Percentiles rank a stretch among this genome's conserved stretches.
Conservation (phyloP, 2,797 vertebrate genomes). For the Hydrophis major region DNA sequence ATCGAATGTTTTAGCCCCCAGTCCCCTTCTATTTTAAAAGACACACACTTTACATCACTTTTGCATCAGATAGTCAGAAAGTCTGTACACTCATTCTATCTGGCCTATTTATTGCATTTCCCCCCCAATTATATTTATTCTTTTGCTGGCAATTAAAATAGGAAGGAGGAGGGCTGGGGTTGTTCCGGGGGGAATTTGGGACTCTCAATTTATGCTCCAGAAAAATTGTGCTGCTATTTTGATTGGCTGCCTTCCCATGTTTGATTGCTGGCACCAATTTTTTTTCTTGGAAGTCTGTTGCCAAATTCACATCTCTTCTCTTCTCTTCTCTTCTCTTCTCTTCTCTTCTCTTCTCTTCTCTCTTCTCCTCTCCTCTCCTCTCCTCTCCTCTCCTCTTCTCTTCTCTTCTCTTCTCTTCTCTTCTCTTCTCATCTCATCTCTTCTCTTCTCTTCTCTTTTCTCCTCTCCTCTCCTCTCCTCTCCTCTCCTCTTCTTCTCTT, state of each 20-base stretch:
- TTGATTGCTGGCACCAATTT: too few species aligned
- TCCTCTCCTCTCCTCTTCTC: too few species aligned
- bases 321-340: too few species aligned
- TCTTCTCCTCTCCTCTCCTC: too few species aligned
- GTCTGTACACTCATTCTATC: background rate
- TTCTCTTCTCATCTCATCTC: background rate
- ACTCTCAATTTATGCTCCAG: background rate
- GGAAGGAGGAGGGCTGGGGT: too few species aligned
- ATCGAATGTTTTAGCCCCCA: too few species aligned
- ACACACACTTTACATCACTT: too few species aligned
- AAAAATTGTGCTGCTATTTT: background rate
- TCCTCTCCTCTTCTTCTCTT: too few species aligned
- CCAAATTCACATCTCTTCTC: background rate
- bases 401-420: too few species aligned
- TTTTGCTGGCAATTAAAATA: background rate
- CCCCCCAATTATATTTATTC: background rate
- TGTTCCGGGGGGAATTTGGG: background rate
- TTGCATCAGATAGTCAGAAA: background rate
- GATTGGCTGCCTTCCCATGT: background rate
- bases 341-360: too few species aligned
- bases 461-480: too few species aligned
- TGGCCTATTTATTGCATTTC: background rate
- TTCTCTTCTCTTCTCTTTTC: too few species aligned
- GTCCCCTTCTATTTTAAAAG: background rate
- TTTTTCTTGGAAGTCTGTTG: background rate